Evolutionary conservation across 2,113 vertebrate species (phyloP).

Genomic region (Gadus chalcogrammus): DNA sequence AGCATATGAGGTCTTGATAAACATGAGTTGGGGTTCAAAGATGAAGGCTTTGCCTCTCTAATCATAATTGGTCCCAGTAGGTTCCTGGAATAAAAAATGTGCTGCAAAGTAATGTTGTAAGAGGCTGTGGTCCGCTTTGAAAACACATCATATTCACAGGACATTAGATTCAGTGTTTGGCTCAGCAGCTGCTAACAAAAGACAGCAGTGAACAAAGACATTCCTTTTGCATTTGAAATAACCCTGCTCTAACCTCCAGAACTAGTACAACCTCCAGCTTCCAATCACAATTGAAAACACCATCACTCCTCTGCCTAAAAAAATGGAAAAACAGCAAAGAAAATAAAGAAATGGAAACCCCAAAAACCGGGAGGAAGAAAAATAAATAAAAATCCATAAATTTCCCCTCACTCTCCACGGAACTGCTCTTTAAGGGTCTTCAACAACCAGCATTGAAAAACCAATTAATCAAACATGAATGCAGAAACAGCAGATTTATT

Average conservation of each 20-base stretch:
- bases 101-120: constrained; percentile 59
- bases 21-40: constrained; percentile 61
- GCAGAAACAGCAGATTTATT: constrained; percentile 69
- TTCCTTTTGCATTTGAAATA: constrained; percentile 74
- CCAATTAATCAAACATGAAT: constrained; percentile 83
- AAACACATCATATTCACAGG: constrained; percentile 67
- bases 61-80: constrained; percentile 72
- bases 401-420: constrained; percentile 71
- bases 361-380: constrained; percentile 21
- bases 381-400: constrained; percentile 72
- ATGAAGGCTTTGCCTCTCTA: constrained; percentile 65
- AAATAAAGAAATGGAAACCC: constrained; percentile 3
- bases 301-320: constrained; percentile 66
- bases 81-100: constrained; percentile 57
- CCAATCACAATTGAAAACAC: constrained; percentile 72
- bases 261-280: constrained; percentile 63
- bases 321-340: constrained; percentile 57
- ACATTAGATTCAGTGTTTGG: constrained; percentile 63
- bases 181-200: constrained; percentile 65
- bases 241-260: constrained; percentile 51
- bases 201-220: constrained; percentile 66
- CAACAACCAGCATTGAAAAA: constrained; percentile 78
- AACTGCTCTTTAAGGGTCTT: constrained; percentile 75
- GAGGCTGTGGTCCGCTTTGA: constrained; percentile 55
- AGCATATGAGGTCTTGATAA: constrained; percentile 66